A percentile compares a stretch with the other conserved stretches of the same genome.
Evolutionary conservation across 2,888 invertebrate genomes (phyloP).

Genomic region (Cerastoderma edule): DNA sequence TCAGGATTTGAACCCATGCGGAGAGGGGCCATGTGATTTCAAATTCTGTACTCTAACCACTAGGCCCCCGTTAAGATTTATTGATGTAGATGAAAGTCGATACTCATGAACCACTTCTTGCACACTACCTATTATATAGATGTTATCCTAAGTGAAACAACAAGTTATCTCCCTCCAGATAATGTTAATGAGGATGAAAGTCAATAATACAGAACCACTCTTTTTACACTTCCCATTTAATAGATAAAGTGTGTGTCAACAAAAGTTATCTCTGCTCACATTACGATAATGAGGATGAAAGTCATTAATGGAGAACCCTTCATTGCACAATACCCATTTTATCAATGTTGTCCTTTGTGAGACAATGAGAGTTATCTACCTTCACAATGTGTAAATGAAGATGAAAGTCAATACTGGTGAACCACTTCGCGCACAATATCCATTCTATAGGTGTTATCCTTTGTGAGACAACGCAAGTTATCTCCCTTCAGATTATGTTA

Average conservation of each 20-base stretch:
- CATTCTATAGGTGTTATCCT: too few relatives aligned
- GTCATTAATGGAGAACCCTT: slow-evolving; percentile 95
- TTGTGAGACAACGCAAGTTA: too few relatives aligned
- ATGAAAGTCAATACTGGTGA: too few relatives aligned
- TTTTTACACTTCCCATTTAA: neutral
- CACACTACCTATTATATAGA: neutral
- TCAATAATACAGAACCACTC: neutral
- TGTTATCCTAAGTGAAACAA: neutral
- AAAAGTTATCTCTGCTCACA: slow-evolving; percentile 88
- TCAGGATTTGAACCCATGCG: too few relatives aligned
- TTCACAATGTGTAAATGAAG: too few relatives aligned
- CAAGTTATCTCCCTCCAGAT: neutral
- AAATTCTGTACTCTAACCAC: too few relatives aligned
- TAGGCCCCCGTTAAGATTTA: neutral
- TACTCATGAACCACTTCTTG: neutral
- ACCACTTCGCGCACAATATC: too few relatives aligned
- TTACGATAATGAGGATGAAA: slow-evolving; percentile 93
- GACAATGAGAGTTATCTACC: too few relatives aligned
- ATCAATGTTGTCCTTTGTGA: slow-evolving; percentile 99
- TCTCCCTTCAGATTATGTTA: too few relatives aligned
- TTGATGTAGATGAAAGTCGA: neutral
- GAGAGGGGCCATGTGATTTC: too few relatives aligned
- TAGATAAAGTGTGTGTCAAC: neutral
- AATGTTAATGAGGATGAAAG: neutral
- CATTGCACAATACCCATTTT: slow-evolving; percentile 96